phyloP scores from a whole-genome alignment of 2,113 vertebrate species.

The Baryphthengus martii region DNA sequence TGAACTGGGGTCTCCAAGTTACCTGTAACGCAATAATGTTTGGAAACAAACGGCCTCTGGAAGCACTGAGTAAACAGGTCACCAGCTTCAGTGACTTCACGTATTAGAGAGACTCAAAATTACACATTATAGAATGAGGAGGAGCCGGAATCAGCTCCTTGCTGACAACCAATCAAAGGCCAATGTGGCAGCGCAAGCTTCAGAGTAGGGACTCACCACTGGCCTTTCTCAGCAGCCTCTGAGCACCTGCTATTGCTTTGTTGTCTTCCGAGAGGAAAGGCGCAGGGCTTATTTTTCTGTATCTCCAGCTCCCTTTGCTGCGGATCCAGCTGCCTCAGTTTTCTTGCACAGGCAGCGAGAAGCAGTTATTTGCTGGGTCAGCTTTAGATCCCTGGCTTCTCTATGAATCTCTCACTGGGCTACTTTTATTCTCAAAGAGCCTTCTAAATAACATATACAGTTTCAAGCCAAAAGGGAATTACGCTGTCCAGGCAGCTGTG shows the following conservation, averaged over 20 bases:
- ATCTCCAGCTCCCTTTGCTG: slow-evolving; percentile 5
- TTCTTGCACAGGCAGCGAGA: slow-evolving; percentile 13
- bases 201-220: neutral
- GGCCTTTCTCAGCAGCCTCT: neutral
- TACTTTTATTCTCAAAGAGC: slow-evolving; percentile 60
- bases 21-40: neutral
- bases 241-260: slow-evolving; percentile 43
- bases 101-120: neutral
- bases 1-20: slow-evolving; percentile 9
- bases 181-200: neutral
- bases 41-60: neutral
- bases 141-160: neutral
- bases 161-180: neutral
- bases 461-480: slow-evolving; percentile 66
- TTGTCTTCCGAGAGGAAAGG: neutral
- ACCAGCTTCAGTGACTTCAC: slow-evolving; percentile 17
- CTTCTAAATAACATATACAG: slow-evolving; percentile 60
- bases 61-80: slow-evolving; percentile 39
- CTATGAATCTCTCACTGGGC: slow-evolving; percentile 53
- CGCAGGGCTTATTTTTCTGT: neutral
- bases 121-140: neutral
- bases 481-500: slow-evolving; percentile 65
- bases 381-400: slow-evolving; percentile 61
- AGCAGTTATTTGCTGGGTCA: slow-evolving; percentile 56
- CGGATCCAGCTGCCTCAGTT: neutral